Conservation (phyloP, 2,888 invertebrate species). For the Drosophila borborema region DNA sequence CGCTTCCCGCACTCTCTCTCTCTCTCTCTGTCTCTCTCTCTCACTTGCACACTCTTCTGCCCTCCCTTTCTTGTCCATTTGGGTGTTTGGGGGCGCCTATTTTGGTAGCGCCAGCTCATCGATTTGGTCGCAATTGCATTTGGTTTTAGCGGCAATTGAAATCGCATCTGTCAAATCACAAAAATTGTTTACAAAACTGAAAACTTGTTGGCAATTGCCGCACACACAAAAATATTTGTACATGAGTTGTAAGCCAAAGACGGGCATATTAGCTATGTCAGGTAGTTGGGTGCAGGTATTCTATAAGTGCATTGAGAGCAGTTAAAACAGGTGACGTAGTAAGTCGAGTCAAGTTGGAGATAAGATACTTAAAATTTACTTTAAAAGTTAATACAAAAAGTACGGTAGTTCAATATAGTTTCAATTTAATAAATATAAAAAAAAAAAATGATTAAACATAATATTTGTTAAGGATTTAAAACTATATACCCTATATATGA, state of each 20-base stretch:
- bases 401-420: no score
- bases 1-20: background rate
- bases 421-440: no score
- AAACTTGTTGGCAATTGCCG: conserved; percentile 57
- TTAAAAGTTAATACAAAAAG: no score
- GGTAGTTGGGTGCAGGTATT: background rate
- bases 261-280: background rate
- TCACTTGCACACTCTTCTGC: background rate
- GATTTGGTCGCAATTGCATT: conserved; percentile 46
- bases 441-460: no score
- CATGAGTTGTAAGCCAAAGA: background rate
- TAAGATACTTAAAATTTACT: no score
- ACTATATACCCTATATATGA: no score
- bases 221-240: conserved; percentile 49
- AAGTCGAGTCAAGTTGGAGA: no score
- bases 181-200: conserved; percentile 65
- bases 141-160: conserved; percentile 46
- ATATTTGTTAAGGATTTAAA: no score
- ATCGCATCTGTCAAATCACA: conserved; percentile 56
- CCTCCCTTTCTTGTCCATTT: background rate
- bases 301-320: background rate
- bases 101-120: conserved; percentile 63
- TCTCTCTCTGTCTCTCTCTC: background rate
- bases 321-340: no score
- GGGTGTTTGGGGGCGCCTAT: conserved; percentile 26